Evolutionary conservation across 2,888 invertebrate species (phyloP).

Genomic region (Noctua comes): DNA sequence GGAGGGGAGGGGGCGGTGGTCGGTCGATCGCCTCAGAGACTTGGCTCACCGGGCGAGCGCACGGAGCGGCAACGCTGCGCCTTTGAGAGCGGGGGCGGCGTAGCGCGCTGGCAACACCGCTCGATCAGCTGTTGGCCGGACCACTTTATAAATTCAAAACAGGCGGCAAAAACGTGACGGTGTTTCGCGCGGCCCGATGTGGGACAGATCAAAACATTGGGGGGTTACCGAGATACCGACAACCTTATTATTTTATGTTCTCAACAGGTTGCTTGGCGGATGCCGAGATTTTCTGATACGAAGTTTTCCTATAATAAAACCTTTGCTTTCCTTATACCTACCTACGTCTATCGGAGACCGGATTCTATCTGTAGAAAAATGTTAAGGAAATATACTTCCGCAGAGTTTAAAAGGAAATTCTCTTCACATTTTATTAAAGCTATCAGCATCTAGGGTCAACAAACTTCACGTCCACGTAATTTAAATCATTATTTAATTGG

Average conservation of each 20-base stretch:
- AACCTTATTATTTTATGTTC: slow-evolving; percentile 65
- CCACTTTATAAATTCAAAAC: slow-evolving; percentile 86
- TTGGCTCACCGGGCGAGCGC: slow-evolving; percentile 69
- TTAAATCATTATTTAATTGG: slow-evolving; percentile 56
- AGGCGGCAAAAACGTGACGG: slow-evolving; percentile 83
- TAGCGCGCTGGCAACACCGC: slow-evolving; percentile 77
- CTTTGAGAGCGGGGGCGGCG: slow-evolving; percentile 69
- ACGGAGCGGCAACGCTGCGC: slow-evolving; percentile 81
- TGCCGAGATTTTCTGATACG: slow-evolving; percentile 50
- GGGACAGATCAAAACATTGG: slow-evolving; percentile 73
- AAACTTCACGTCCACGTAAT: slow-evolving; percentile 40
- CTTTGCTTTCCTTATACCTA: slow-evolving; percentile 34
- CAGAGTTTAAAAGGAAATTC: not conserved
- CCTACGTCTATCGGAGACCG: not conserved
- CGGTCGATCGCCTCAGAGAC: slow-evolving; percentile 86
- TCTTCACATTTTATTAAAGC: slow-evolving; percentile 19
- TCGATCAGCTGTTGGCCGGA: slow-evolving; percentile 86
- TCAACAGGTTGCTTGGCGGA: slow-evolving; percentile 64
- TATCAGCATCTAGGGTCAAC: slow-evolving; percentile 37
- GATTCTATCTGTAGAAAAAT: slow-evolving; percentile 20
- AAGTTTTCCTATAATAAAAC: slow-evolving; percentile 43
- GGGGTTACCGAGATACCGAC: slow-evolving; percentile 64
- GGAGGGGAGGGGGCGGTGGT: slow-evolving; percentile 75
- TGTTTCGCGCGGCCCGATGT: slow-evolving; percentile 72
- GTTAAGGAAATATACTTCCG: slow-evolving; percentile 26